Conservation (phyloP, 2,113 vertebrate genomes). For the Engystomops pustulosus region DNA sequence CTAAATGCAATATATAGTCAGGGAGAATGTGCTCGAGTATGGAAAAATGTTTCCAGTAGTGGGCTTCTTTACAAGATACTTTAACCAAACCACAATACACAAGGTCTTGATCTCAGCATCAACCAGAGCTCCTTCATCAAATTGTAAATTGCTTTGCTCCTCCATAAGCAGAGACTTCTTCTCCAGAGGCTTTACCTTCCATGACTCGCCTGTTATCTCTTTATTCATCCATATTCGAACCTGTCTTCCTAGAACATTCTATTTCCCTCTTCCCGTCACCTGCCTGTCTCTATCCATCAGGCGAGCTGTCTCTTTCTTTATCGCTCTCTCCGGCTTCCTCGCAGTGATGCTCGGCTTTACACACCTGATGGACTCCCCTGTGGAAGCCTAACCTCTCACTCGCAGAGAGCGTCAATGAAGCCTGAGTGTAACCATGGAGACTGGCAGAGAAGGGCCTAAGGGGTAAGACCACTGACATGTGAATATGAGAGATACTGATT, state of each 20-base stretch:
- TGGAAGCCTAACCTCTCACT: constrained; percentile 32
- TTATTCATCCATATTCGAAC: not conserved
- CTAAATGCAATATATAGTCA: too few relatives aligned
- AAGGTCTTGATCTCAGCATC: too few relatives aligned
- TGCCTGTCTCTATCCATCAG: not conserved
- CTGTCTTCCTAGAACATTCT: not conserved
- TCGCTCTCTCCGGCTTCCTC: not conserved
- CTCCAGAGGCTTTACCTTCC: not conserved
- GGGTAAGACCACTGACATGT: constrained; percentile 35
- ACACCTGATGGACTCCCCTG: constrained; percentile 41
- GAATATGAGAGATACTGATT: constrained; percentile 28
- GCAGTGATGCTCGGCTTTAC: not conserved
- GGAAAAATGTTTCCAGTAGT: too few relatives aligned
- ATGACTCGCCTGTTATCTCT: not conserved
- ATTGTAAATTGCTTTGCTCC: not conserved
- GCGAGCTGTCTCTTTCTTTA: not conserved
- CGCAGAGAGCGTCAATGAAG: not conserved
- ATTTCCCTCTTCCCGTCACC: not conserved
- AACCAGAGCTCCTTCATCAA: not conserved
- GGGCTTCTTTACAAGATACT: too few relatives aligned
- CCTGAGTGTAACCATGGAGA: constrained; percentile 48
- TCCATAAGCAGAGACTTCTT: not conserved
- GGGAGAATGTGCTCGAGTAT: too few relatives aligned
- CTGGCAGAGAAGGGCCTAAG: constrained; percentile 21
- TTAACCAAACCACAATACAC: too few relatives aligned